Evolutionary conservation across 2,113 vertebrate species (phyloP).

Genomic region (Dissostichus mawsoni): DNA sequence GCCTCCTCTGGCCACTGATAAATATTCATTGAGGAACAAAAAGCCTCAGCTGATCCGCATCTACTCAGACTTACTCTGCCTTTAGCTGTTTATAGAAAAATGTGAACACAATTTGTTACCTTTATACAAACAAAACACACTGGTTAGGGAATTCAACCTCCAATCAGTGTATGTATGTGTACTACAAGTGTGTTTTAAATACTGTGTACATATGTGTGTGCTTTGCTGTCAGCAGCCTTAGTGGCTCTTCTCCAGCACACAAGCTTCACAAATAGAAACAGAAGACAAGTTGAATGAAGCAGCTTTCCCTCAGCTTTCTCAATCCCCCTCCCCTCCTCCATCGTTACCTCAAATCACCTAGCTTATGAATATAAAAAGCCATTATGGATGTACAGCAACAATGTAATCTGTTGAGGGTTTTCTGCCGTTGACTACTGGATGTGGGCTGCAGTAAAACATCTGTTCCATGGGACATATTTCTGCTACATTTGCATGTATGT

Average conservation of each 20-base stretch:
- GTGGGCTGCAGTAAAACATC: conserved; percentile 24
- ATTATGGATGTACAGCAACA: not conserved
- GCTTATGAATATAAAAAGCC: conserved; percentile 27
- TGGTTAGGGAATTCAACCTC: conserved; percentile 21
- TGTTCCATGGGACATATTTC: conserved; percentile 9
- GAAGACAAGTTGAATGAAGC: conserved; percentile 48
- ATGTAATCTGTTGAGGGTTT: not conserved
- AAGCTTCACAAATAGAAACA: conserved; percentile 34
- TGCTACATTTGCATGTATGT: not conserved
- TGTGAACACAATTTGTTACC: conserved; percentile 19
- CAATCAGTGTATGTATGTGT: conserved; percentile 19
- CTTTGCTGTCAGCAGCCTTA: conserved; percentile 16
- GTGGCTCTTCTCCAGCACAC: conserved; percentile 47
- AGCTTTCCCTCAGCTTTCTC: conserved; percentile 17
- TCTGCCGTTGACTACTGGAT: conserved; percentile 5
- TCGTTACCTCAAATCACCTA: conserved; percentile 56
- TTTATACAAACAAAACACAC: conserved; percentile 34
- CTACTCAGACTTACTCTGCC: conserved; percentile 25
- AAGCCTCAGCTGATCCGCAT: conserved; percentile 33
- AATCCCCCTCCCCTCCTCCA: not conserved
- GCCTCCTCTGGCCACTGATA: conserved; percentile 59
- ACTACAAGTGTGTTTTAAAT: conserved; percentile 16
- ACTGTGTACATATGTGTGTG: conserved; percentile 11
- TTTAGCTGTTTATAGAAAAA: conserved; percentile 36
- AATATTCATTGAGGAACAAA: conserved; percentile 65